A percentile compares a stretch with the other conserved stretches of the same genome.
These are phyloP conservation scores for Parelbella ahira DNA, from an alignment of 2,888 invertebrate genomes.

Conservation along the genomic window DNA sequence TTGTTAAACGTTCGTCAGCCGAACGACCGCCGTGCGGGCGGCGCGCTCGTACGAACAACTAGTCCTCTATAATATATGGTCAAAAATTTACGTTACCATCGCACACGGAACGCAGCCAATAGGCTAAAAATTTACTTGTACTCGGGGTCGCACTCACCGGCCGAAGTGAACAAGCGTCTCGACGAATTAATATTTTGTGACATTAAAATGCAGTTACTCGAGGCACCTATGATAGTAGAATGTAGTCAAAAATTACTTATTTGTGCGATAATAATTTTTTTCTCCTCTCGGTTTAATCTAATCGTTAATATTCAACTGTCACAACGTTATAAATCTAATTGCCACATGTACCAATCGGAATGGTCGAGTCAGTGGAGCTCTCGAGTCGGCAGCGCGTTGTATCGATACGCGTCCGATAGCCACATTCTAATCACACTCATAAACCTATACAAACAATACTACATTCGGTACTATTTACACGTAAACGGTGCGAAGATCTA, in stretches of 20 bases:
- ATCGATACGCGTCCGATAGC: conserved; percentile 41
- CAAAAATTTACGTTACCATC: conserved; percentile 14
- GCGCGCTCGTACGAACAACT: conserved; percentile 18
- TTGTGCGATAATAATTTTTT: conserved; percentile 60
- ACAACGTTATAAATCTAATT: conserved; percentile 35
- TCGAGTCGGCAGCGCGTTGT: conserved; percentile 38
- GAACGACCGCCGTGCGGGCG: conserved; percentile 4
- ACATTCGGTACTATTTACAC: conserved; percentile 57
- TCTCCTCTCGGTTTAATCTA: conserved; percentile 18
- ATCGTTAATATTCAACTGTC: conserved; percentile 23
- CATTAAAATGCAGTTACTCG: conserved; percentile 55
- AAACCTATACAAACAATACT: conserved; percentile 44
- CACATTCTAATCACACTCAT: conserved; percentile 58
- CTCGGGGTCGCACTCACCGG: conserved; percentile 26
- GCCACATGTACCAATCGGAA: conserved; percentile 55
- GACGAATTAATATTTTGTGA: conserved; percentile 51
- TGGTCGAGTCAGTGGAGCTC: conserved; percentile 51
- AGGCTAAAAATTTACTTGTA: conserved; percentile 20
- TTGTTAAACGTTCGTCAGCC: not conserved
- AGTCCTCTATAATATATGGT: conserved; percentile 15
- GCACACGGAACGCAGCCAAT: conserved; percentile 16
- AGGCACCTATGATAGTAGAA: conserved; percentile 55
- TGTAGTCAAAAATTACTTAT: conserved; percentile 39
- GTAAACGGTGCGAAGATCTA: conserved; percentile 38
- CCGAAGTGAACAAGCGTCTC: conserved; percentile 28